phyloP scores from a whole-genome alignment of 1,140 invertebrate species.

The Hyposmocoma kahamanoa region DNA sequence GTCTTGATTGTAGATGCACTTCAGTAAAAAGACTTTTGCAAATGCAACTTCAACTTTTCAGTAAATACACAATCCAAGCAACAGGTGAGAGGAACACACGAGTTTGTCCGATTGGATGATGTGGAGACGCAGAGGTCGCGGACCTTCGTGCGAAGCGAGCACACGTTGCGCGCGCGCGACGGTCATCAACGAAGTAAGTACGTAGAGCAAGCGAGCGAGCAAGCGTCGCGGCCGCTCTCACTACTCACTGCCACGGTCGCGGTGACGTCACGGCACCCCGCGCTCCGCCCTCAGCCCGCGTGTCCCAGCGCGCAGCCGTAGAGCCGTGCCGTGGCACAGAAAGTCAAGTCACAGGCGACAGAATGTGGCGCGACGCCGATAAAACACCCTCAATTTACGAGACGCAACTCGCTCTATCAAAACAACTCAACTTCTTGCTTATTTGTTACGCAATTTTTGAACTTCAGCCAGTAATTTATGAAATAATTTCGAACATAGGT shows the following conservation, averaged over 20 bases:
- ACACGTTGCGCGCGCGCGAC: constrained; percentile 63
- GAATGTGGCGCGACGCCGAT: constrained; percentile 52
- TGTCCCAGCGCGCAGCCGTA: constrained; percentile 25
- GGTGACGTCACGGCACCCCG: constrained; percentile 57
- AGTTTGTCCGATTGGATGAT: constrained; percentile 31
- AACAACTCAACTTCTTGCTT: constrained; percentile 44
- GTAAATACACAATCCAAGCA: constrained; percentile 45
- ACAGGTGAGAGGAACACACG: constrained; percentile 38
- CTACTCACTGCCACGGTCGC: constrained; percentile 71
- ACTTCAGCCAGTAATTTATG: constrained; percentile 20
- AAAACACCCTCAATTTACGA: constrained; percentile 63
- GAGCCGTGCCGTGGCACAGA: constrained; percentile 57
- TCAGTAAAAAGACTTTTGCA: constrained; percentile 30
- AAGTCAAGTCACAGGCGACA: constrained; percentile 56
- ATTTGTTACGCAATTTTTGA: constrained; percentile 51
- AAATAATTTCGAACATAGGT: too few relatives aligned
- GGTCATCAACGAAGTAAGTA: constrained; percentile 61
- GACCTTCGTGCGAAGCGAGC: constrained; percentile 30
- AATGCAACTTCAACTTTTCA: constrained; percentile 26
- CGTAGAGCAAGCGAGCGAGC: constrained; percentile 61
- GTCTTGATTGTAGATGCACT: constrained; percentile 37
- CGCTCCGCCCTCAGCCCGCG: constrained; percentile 25
- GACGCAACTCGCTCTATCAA: constrained; percentile 50
- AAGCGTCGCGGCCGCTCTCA: constrained; percentile 64
- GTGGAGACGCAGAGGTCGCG: constrained; percentile 38